phyloP scores from a whole-genome alignment of 2,888 invertebrate genomes.

The Scaptomyza reducta region DNA sequence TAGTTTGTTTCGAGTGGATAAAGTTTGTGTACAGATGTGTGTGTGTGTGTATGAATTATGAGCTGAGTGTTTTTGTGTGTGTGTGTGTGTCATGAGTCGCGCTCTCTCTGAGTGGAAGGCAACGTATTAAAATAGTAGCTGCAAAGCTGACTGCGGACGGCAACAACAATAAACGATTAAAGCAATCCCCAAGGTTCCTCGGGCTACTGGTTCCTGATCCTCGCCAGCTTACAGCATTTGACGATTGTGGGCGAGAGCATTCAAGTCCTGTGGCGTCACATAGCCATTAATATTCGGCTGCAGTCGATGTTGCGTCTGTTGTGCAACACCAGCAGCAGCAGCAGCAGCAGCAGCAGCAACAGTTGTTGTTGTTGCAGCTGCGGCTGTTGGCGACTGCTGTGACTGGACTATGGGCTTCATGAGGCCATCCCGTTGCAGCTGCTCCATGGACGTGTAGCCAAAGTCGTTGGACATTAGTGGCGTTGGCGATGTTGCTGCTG shows the following conservation, averaged over 20 bases:
- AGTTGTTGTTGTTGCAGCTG: conserved; percentile 1
- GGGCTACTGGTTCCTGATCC: not conserved
- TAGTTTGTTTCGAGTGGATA: not conserved
- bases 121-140: conserved; percentile 11
- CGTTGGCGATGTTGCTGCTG: conserved; percentile 8
- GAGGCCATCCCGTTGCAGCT: conserved; percentile 54
- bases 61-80: not conserved
- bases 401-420: conserved; percentile 40
- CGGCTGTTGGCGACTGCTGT: not conserved
- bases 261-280: conserved; percentile 80
- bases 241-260: conserved; percentile 74
- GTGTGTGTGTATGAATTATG: not conserved
- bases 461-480: conserved; percentile 21
- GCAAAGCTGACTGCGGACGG: conserved; percentile 23
- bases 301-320: conserved; percentile 18
- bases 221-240: conserved; percentile 52
- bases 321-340: too few relatives aligned
- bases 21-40: not conserved
- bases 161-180: conserved; percentile 7
- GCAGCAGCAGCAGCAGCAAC: too few relatives aligned
- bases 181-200: not conserved
- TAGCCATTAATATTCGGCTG: conserved; percentile 72
- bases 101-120: conserved; percentile 22
- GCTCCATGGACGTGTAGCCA: conserved; percentile 74
- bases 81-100: not conserved